Percentiles rank a stretch among this genome's conserved stretches.
Evolutionary conservation across 2,113 vertebrate species (phyloP).

Genomic region (Copsychus sechellarum): DNA sequence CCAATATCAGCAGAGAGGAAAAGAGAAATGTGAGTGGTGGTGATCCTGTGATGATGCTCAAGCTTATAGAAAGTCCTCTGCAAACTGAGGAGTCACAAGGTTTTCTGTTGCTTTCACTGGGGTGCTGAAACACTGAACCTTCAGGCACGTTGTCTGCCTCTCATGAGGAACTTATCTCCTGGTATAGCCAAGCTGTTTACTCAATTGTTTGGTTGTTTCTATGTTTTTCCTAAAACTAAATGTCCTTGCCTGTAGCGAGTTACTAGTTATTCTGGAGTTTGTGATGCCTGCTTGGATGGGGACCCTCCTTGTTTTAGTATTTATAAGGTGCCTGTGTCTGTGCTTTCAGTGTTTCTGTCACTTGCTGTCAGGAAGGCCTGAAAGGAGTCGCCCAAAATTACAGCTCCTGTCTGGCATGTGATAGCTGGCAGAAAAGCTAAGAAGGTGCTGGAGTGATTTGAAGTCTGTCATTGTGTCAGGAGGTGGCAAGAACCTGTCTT

Average conservation of each 20-base stretch:
- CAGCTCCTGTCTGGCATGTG: background rate
- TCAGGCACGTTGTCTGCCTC: background rate
- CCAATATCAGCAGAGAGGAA: conserved; percentile 90
- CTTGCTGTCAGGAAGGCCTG: background rate
- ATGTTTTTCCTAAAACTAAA: background rate
- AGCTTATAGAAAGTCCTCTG: background rate
- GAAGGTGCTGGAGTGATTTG: background rate
- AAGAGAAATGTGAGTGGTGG: conserved; percentile 78
- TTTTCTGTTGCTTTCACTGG: background rate
- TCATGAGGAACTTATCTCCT: background rate
- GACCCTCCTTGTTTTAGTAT: background rate
- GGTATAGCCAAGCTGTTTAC: background rate
- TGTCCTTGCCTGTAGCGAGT: background rate
- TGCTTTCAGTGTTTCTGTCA: background rate
- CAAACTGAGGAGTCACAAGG: background rate
- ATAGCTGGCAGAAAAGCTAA: background rate
- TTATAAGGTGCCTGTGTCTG: background rate
- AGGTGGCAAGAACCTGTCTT: background rate
- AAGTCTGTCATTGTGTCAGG: background rate
- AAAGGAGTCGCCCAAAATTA: background rate
- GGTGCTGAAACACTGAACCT: background rate
- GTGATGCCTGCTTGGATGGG: background rate
- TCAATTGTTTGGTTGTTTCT: background rate
- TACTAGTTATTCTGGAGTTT: background rate
- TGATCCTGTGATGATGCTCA: background rate